Base-by-base conservation (phyloP, 2,888 invertebrate genomes). In the Lutraria lutraria region DNA sequence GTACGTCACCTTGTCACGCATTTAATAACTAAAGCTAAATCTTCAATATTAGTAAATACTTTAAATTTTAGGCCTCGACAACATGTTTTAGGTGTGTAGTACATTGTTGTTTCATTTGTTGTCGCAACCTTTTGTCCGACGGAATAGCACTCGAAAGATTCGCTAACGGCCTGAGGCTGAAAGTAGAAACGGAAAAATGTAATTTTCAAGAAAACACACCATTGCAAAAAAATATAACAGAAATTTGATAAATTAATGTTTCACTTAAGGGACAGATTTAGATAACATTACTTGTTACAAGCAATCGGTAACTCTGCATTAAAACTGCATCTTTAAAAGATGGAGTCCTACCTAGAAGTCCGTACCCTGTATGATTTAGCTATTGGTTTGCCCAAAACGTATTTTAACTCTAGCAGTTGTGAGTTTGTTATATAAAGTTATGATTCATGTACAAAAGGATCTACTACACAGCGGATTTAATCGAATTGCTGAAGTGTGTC, bases 61-160 rank as follows among this genome's bases (percentile, higher is more conserved):
- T 87, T 91, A 84, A 92, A 92, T 82, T 91, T 92, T 31, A 88
- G 72, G 29, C 92, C 92, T 60, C 72, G 83, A 83, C 92, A 90
- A 80, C 92, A 91, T 2, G 92, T 91, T 56, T 89, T 81, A 21
- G 87, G 56, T 19, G 84, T 60, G 82, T 91, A 91, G 34, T 79
- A n/a, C 53, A 89, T 82, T n/a, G 56, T 81, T 6, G 89, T 88
- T n/a, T 87, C 86, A 60, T 92, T 92, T 31, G 92, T 88, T 19
- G 89, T 90, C 13, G 89, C 92, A 3, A 92, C 92, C n/a, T 85
- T 76, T 76, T 79, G 85, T 31, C 79, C 85, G 29, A 85, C 19
- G 16, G 29, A 29, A 29, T 29, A 85, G 25, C 85, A 79, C 16
- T 76, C 76, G 31, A 21, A 31, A 3, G 56, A 76, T 53, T 68